Evolutionary conservation across 37 sponge, comb jelly and placozoan genomes (phyloP), one percentile per base, ranked within the genome.

Genomic region (Ianthella basta): DNA sequence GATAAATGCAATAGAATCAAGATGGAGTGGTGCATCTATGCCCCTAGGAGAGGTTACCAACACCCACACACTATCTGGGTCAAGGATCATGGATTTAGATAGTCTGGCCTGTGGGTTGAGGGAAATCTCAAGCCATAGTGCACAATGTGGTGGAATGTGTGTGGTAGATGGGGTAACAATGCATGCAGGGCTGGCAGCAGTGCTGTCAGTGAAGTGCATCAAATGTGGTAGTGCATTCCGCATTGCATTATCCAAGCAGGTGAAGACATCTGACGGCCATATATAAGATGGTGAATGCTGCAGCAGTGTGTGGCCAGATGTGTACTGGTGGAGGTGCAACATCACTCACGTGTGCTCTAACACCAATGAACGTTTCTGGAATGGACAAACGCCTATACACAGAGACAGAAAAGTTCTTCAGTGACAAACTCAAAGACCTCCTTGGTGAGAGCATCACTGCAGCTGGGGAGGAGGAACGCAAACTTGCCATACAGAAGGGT

Each of bases 301-400:
- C 81, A 36, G 89, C 82, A 41, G 89, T 89, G 54, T 84, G 85
- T 80, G 85, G 85, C 6, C 82, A 88, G 53, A 81, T 89, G 85
- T 10, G 55, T 19, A 80, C 82, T 8, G 85, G 89, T 21, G 89
- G 82, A 32, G 82, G 89, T 0, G 82, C 60, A 15, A 40, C 82
- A 16, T 41, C 23, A 25, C 60, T 89, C 32, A 29, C 80, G 38
- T 56, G 57, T 18, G 27, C 89, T 56, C 8, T 88, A 55, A 36
- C 77, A 64, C 30, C 30, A 25, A 10, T 85, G 44, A 78, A 80
- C 18, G 60, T 88, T 10, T 85, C 81, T 44, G 85, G 74, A 55
- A 88, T 88, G 81, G 15, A 60, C 10, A 82, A 83, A 40, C 1
- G 80, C 12, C 41, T 27, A 1, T 88, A 73, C 72, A 66, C 35